A percentile compares a stretch with the other conserved stretches of the same genome.
Evolutionary conservation across 2,888 invertebrate genomes (phyloP).

Genomic region (Dione juno): DNA sequence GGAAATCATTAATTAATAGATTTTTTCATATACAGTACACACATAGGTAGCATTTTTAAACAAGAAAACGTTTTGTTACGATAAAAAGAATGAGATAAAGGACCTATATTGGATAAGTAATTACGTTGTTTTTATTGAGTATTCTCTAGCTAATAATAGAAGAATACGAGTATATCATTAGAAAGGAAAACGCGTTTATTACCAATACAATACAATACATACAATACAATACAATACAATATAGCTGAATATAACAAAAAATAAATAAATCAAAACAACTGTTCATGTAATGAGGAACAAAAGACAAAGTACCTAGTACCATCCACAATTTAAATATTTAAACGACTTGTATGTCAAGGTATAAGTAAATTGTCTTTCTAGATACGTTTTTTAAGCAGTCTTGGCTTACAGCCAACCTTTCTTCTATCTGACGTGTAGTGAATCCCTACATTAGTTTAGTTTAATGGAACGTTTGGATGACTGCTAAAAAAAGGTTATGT

Average conservation of each 20-base stretch:
- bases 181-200: too few species aligned
- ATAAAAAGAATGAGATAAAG: too few species aligned
- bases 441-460: constrained; percentile 36
- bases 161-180: too few species aligned
- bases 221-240: not conserved
- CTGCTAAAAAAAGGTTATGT: constrained; percentile 30
- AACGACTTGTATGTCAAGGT: constrained; percentile 32
- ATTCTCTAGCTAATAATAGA: too few species aligned
- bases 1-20: too few species aligned
- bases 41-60: too few species aligned
- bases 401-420: constrained; percentile 34
- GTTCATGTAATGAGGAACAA: constrained; percentile 6
- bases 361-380: constrained; percentile 39
- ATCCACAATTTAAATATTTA: constrained; percentile 23
- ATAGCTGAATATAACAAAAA: not conserved
- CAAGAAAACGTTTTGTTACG: too few species aligned
- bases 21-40: too few species aligned
- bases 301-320: constrained; percentile 4
- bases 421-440: constrained; percentile 36
- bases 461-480: constrained; percentile 37
- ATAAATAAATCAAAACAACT: not conserved
- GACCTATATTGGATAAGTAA: too few species aligned
- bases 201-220: not conserved
- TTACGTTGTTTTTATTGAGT: too few species aligned
- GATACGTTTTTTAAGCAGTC: constrained; percentile 36